Percentiles rank a stretch among this genome's conserved stretches.
Evolutionary conservation across 2,113 vertebrate species (phyloP).

Genomic region (Bagarius yarrelli): DNA sequence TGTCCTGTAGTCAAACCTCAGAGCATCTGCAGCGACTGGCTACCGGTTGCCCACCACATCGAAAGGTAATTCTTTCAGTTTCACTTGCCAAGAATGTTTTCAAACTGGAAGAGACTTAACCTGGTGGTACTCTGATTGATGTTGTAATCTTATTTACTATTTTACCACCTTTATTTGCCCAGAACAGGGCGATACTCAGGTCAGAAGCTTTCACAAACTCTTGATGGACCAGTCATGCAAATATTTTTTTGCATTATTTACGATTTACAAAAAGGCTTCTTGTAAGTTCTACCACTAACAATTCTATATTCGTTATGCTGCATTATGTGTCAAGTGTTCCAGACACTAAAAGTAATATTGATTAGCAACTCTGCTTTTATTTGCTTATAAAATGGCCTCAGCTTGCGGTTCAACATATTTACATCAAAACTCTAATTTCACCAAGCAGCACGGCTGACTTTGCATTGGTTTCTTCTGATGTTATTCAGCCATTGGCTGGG

Average conservation of each 20-base stretch:
- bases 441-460: conserved; percentile 74
- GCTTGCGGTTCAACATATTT: not conserved
- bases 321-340: not conserved
- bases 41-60: conserved; percentile 81
- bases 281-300: not conserved
- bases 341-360: not conserved
- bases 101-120: no score
- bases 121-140: not conserved
- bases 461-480: conserved; percentile 74
- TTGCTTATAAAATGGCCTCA: not conserved
- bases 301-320: not conserved
- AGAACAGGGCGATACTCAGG: not conserved
- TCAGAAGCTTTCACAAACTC: not conserved
- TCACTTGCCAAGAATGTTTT: not conserved
- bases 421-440: conserved; percentile 1
- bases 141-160: not conserved
- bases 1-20: conserved; percentile 89
- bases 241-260: not conserved
- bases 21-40: conserved; percentile 93
- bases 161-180: not conserved
- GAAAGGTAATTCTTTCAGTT: conserved; percentile 80
- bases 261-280: not conserved
- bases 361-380: not conserved
- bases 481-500: conserved; percentile 77
- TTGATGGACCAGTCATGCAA: not conserved